These are phyloP conservation scores for Oncorhynchus kisutch DNA, from an alignment of 2,113 vertebrate species.

Conservation along the genomic window DNA sequence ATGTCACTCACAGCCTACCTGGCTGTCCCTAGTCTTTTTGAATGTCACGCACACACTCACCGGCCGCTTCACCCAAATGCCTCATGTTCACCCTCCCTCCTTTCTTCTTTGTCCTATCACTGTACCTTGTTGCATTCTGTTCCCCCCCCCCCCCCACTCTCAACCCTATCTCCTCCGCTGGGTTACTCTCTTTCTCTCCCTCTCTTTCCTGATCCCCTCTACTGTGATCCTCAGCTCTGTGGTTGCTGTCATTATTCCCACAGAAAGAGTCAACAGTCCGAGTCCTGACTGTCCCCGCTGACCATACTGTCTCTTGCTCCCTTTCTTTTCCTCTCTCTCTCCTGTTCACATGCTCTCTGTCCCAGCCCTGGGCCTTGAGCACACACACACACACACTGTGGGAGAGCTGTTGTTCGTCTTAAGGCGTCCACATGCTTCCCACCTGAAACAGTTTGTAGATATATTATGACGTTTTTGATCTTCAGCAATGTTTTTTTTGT, in stretches of 20 bases:
- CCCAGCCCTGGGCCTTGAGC: background rate
- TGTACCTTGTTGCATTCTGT: background rate
- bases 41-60: background rate
- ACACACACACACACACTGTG: too few relatives aligned
- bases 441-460: too few relatives aligned
- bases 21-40: background rate
- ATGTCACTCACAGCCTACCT: background rate
- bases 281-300: background rate
- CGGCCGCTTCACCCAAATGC: too few relatives aligned
- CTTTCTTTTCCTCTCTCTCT: background rate
- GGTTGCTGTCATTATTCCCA: slow-evolving; percentile 51
- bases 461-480: too few relatives aligned
- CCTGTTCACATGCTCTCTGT: background rate
- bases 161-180: slow-evolving; percentile 4
- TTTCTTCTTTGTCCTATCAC: too few relatives aligned
- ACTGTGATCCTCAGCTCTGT: slow-evolving; percentile 16
- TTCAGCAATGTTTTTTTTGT: too few relatives aligned
- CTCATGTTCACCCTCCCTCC: background rate
- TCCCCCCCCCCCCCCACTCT: background rate
- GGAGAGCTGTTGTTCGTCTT: too few relatives aligned
- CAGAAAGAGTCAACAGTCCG: slow-evolving; percentile 13
- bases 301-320: background rate
- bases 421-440: too few relatives aligned
- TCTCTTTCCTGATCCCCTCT: slow-evolving; percentile 18
- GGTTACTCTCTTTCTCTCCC: background rate